These are phyloP conservation scores for Chorisops tibialis DNA, from an alignment of 2,888 invertebrate species.

Conservation along the genomic window DNA sequence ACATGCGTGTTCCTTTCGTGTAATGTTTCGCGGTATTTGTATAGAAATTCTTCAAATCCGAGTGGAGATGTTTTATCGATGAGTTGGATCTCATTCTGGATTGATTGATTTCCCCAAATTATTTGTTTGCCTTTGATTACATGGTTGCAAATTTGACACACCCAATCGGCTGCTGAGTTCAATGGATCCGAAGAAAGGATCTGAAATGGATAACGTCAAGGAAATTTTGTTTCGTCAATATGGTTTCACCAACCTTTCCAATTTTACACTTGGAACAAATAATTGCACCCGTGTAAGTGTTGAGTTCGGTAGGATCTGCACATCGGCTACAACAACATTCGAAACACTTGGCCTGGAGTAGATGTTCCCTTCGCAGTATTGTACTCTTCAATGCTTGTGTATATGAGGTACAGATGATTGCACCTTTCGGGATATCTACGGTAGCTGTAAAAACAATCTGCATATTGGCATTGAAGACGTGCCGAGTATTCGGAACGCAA, in stretches of 20 bases:
- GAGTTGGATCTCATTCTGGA: constrained; percentile 59
- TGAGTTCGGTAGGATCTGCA: constrained; percentile 66
- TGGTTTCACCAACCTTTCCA: constrained; percentile 42
- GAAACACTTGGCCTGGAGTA: constrained; percentile 64
- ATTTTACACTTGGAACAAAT: constrained; percentile 62
- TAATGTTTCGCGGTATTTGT: constrained; percentile 60
- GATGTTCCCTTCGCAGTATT: constrained; percentile 60
- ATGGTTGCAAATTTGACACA: constrained; percentile 63
- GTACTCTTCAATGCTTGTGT: constrained; percentile 70
- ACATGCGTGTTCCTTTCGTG: constrained; percentile 67
- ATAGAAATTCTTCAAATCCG: constrained; percentile 62
- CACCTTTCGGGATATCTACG: constrained; percentile 61
- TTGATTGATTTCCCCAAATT: constrained; percentile 60
- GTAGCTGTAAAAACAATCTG: constrained; percentile 64
- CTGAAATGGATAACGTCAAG: constrained; percentile 41
- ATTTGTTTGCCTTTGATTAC: constrained; percentile 59
- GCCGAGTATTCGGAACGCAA: constrained; percentile 69
- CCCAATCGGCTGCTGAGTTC: constrained; percentile 60
- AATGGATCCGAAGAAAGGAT: constrained; percentile 61
- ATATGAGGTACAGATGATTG: constrained; percentile 65
- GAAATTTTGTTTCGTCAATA: not conserved
- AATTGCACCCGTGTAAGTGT: constrained; percentile 62
- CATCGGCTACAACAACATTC: constrained; percentile 67
- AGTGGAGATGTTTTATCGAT: constrained; percentile 57
- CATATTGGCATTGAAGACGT: constrained; percentile 62